Base-by-base conservation (phyloP, 2,113 vertebrate species). In the Trachemys scripta region DNA sequence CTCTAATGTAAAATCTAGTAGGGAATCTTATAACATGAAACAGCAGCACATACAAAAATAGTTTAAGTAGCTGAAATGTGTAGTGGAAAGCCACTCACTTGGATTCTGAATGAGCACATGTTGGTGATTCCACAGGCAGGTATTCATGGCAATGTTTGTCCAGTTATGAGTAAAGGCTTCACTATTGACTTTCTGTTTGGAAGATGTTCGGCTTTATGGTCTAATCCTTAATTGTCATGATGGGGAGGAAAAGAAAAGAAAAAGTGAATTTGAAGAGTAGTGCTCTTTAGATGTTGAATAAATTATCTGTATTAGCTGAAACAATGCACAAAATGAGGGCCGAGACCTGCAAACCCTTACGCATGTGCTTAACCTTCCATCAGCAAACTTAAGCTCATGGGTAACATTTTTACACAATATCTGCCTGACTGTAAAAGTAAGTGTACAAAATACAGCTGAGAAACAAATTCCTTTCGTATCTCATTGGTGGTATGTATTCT, bases 361-460 rank as follows among this genome's bases (percentile, higher is more conserved):
- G 38, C 85, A 92, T 91, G 42, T 22, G 20, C 81, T 95, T 89
- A 95, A 96, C n/a, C 47, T 84, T 4, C 51, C 4, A 76, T 50
- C 31, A 79, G 78, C 4, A 95, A 91, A 95, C 50, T 12, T 24
- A 42, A 69, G 45, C 25, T 84, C 69, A 31, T 1, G 20, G 75
- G 17, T 13, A 14, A 79, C 76, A 51, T 81, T 81, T 82, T 45
- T 45, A 84, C 29, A 89, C 20, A 27, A 47, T 54, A 29, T 35
- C 19, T 59, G 51, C 6, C 42, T 49, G 49, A 25, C 22, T 85
- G 27, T 72, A 45, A 93, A 47, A 49, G 6, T 56, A 80, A 86
- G 29, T 13, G 35, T 85, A 38, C 65, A 90, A 84, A 83, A 85
- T 50, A 62, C 3, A 59, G 72, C 62, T 83, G 2, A 31, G 47